Base-by-base conservation (phyloP, 2,888 invertebrate species). In the Acleris literana region DNA sequence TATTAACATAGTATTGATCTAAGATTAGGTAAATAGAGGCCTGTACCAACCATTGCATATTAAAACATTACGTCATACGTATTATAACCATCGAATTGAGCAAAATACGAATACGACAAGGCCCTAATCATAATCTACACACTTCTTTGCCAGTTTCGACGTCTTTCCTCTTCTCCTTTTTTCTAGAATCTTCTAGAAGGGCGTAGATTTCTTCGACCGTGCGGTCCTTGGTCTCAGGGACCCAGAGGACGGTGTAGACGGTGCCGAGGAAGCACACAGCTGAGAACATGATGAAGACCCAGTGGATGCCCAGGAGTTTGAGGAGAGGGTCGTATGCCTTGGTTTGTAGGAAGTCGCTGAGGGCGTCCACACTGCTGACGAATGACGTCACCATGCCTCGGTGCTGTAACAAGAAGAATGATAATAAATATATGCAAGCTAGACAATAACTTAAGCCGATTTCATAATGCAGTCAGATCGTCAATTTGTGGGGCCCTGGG, bases 261-360 rank as follows among this genome's bases (percentile, higher is more conserved):
- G 90, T 88, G 0, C 91, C 91, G 0, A 88, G 70, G 83, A 92
- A 92, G 74, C 92, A 92, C 4, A 92, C 85, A 1, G 82, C 39
- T 0, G 92, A 90, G 77, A 92, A 92, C 73, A 91, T 80, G 22
- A 91, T 88, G 81, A 92, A 92, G 11, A 92, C 92, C 92, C 92
- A 92, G 68, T 92, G 92, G 68, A 92, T 92, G 3, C 92, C 92
- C 0, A 92, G 77, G 1, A 90, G 80, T 71, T 92, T 92, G 3
- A 89, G 81, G 0, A 92, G 80, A 0, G 92, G 92, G 69, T 92
- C 91, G 74, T 92, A 92, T 0, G 90, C 90, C 65, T 92, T 92
- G 1, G 90, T 88, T 71, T 92, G 92, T 1, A 91, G 76, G 78
- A 92, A 92, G 78, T 92, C 92, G 67, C 91, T 92, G 59, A 89